A percentile compares a stretch with the other conserved stretches of the same genome.
These are phyloP conservation scores for Anthopleura sola DNA, from an alignment of 64 coral and sea anemone genomes.

Conservation along the genomic window DNA sequence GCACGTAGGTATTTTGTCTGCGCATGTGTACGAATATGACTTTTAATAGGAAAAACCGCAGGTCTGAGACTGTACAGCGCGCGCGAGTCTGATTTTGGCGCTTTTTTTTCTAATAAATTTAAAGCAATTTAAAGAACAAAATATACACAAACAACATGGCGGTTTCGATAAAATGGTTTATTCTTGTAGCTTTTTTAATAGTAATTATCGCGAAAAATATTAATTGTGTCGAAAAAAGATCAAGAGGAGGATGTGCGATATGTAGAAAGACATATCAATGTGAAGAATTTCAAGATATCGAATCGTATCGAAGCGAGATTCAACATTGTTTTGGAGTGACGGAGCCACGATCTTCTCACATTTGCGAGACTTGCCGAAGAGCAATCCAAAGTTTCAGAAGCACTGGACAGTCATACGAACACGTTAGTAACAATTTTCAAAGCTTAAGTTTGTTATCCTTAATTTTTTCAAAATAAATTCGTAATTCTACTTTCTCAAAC, in stretches of 20 bases:
- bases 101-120: neutral
- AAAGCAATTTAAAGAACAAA: neutral
- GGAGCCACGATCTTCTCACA: neutral
- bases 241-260: neutral
- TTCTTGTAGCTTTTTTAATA: neutral
- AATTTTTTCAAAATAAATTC: neutral
- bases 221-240: neutral
- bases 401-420: neutral
- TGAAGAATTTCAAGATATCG: neutral
- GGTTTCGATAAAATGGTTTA: neutral
- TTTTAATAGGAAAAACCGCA: neutral
- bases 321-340: neutral
- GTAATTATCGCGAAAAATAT: neutral
- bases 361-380: neutral
- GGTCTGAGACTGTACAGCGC: neutral
- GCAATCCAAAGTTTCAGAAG: neutral
- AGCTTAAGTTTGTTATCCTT: neutral
- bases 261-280: neutral
- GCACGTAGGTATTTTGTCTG: slow-evolving; percentile 6
- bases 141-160: neutral
- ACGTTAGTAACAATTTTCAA: neutral
- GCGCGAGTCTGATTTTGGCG: neutral
- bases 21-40: neutral
- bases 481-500: neutral
- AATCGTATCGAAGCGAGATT: neutral